Base-by-base conservation (phyloP, 2,113 vertebrate genomes). In the Campylomormyrus tamandua region DNA sequence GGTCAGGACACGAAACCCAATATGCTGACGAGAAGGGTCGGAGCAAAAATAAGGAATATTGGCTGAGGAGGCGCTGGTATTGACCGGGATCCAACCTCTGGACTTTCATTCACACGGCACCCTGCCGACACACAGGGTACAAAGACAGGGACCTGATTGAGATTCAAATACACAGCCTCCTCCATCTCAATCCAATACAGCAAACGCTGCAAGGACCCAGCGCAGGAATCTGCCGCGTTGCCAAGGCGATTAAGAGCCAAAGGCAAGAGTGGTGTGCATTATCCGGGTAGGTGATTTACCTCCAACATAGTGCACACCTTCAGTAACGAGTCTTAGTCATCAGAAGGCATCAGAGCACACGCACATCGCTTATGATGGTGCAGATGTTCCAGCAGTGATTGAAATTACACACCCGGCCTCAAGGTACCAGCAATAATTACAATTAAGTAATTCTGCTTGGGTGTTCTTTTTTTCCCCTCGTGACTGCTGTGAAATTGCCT, bases 391-490 rank as follows among this genome's bases (percentile, higher is more conserved):
- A 74, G 87, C 39, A 48, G 24, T 10, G 58, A 31, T n/a, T 49
- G 58, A 70, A 88, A 66, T 46, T 70, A 46, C 21, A 66, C 21
- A 13, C 87, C 8, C 17, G 9, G n/a, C 17, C 87, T 27, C 21
- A 58, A 66, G 87, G n/a, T 53, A 19, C 50, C n/a, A 56, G 50
- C n/a, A 49, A 70, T 74, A 88, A 70, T 74, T 88, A 74, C 58
- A 66, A 39, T 58, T 53, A 39, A 88, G 35, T 31, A n/a, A 62
- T 88, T 66, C 87, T 88, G 11, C 49, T 87, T 52, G 49, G 85
- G 52, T 42, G 53, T 66, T 66, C 39, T 3, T 66, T 84, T 48
- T 48, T 45, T 15, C n/a, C 31, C 24, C 15, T 21, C 39, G 17
- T 24, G 87, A 45, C 35, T 42, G 19, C 87, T 45, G 35, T 66